phyloP scores from a whole-genome alignment of 2,888 invertebrate genomes.

The Drosophila ezoana region DNA sequence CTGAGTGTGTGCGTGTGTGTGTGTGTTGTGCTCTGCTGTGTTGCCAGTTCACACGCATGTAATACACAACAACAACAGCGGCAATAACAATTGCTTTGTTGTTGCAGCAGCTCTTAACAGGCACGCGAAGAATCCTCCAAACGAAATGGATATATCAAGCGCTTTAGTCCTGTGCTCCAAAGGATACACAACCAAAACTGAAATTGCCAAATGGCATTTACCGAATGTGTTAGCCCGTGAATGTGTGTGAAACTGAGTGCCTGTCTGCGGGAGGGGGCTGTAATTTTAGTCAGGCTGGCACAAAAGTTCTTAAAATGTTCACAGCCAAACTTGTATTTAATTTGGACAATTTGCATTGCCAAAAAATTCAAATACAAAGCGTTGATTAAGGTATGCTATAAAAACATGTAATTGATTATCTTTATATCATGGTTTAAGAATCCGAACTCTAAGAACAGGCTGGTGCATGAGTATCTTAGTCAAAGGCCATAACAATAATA shows the following conservation, averaged over 20 bases:
- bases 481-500: too few species aligned
- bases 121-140: slow-evolving; percentile 78
- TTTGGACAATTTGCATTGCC: slow-evolving; percentile 19
- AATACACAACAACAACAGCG: slow-evolving; percentile 52
- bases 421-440: too few species aligned
- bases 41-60: slow-evolving; percentile 69
- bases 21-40: slow-evolving; percentile 21
- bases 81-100: slow-evolving; percentile 53
- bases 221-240: slow-evolving; percentile 12
- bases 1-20: neutral
- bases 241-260: slow-evolving; percentile 19
- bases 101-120: slow-evolving; percentile 72
- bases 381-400: too few species aligned
- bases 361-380: slow-evolving; percentile 10
- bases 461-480: too few species aligned
- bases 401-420: too few species aligned
- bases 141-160: slow-evolving; percentile 73
- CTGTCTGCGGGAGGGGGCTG: slow-evolving; percentile 16
- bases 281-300: slow-evolving; percentile 40
- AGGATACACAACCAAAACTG: slow-evolving; percentile 55
- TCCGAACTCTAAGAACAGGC: too few species aligned
- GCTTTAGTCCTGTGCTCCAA: slow-evolving; percentile 47
- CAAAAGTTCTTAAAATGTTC: slow-evolving; percentile 32
- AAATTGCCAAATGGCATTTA: slow-evolving; percentile 70
- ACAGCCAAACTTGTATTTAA: slow-evolving; percentile 23